Evolutionary conservation across 2,797 vertebrate genomes (phyloP).

Genomic region (Jordanella pulchra): DNA sequence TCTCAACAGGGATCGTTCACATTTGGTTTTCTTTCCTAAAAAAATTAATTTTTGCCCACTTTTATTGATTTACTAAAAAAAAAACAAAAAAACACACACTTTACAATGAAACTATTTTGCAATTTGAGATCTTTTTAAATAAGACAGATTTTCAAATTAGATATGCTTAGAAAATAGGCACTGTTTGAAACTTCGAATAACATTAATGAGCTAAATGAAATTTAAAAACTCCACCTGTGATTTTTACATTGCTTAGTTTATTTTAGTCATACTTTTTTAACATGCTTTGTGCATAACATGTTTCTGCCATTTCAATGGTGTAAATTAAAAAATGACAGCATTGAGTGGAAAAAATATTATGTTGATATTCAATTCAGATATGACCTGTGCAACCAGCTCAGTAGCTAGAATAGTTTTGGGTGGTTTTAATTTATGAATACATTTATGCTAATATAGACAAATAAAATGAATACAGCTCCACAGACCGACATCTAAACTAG

Average conservation of each 20-base stretch:
- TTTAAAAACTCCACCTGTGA: too few species aligned
- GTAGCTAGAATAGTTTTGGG: too few species aligned
- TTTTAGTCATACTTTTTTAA: too few species aligned
- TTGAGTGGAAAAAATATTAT: too few species aligned
- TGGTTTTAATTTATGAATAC: neutral
- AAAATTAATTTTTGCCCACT: constrained; percentile 23
- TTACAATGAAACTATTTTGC: neutral
- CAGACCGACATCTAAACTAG: neutral
- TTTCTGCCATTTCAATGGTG: too few species aligned
- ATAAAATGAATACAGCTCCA: neutral
- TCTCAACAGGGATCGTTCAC: constrained; percentile 42
- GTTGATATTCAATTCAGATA: too few species aligned
- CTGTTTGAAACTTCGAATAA: neutral
- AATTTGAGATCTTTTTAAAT: neutral
- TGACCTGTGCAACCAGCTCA: too few species aligned
- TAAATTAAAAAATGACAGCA: too few species aligned
- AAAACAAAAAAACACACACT: neutral
- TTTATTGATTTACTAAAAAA: constrained; percentile 19
- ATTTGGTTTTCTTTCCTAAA: constrained; percentile 35
- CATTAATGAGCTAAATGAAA: too few species aligned
- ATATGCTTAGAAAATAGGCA: neutral
- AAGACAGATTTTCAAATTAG: neutral
- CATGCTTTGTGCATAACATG: too few species aligned
- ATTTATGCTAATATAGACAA: neutral
- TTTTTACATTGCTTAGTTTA: too few species aligned